Conservation (phyloP, 2,797 vertebrate species). For the Enteromius anoplus region DNA sequence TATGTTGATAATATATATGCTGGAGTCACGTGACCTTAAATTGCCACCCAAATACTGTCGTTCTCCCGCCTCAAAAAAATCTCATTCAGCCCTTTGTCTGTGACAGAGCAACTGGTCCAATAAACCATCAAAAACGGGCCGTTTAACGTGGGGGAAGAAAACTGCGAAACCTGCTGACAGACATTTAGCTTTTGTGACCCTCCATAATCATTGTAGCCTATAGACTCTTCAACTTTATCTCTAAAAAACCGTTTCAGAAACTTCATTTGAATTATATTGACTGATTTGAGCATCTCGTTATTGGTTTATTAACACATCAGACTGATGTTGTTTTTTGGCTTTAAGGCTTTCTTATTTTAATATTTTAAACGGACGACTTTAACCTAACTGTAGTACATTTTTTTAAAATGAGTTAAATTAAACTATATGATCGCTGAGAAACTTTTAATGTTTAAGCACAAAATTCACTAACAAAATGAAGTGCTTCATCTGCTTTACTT, state of each 20-base stretch:
- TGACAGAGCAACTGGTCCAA: constrained; percentile 20
- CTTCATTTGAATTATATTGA: background rate
- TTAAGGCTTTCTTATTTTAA: background rate
- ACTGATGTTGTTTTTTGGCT: background rate
- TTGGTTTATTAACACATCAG: background rate
- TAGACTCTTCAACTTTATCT: background rate
- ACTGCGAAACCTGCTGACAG: background rate
- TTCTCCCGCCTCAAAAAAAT: constrained; percentile 49
- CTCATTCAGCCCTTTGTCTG: constrained; percentile 56
- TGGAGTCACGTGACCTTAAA: constrained; percentile 60
- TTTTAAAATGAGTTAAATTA: background rate
- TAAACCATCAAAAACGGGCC: constrained; percentile 42
- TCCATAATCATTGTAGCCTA: background rate
- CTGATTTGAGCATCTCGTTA: background rate
- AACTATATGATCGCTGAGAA: background rate
- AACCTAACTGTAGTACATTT: background rate
- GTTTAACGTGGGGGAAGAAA: constrained; percentile 24
- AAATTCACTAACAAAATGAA: background rate
- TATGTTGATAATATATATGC: constrained; percentile 76
- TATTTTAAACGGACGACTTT: background rate
- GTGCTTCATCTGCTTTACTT: background rate
- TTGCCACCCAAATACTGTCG: constrained; percentile 40
- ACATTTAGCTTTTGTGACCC: background rate
- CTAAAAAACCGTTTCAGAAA: background rate
- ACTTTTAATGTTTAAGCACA: background rate